Evolutionary conservation across 2,797 vertebrate genomes (phyloP), one percentile per base, ranked within the genome.

Genomic region (Alca torda): DNA sequence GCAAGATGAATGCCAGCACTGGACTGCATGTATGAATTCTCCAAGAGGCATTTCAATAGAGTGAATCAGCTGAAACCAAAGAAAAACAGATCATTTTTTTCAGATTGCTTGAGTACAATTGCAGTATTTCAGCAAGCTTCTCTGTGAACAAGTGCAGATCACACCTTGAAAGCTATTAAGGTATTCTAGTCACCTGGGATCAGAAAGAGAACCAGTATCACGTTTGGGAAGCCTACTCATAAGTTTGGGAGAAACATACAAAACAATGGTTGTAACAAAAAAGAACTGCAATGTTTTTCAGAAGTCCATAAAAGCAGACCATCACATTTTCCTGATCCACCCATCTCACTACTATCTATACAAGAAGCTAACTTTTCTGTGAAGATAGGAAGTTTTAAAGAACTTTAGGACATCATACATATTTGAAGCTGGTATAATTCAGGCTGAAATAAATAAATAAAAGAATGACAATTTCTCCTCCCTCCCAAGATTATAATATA

Each of bases 21-120:
- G 99, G 28, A 98, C 96, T 4, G 97, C 77, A 28, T 95, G 96
- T 74, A 99, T 95, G 93, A 99, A 99, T 68, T 98, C 98, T 43
- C 97, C 96, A 83, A 99, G 98, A 89, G 98, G 96, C 1, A 96
- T 86, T 41, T 98, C 93, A 31, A 98, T 96, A 61, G 98, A 98
- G 33, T 92, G 96, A 79, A 99, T 98, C 90, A 99, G 97, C 99
- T 99, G 54, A 33, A 95, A 46, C 19, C 81, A 89, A 86, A 87
- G 59, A 85, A 92, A 95, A 89, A 33, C 25, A 79, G 26, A 82
- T 20, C 1, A 30, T 11, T 18, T 53, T 72, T 30, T 56, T 70
- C 63, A 69, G 39, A 56, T 28, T 56, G n/a, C 25, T 57, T 79
- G 21, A 90, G 37, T 46, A 21, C 13, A 65, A 78, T 2, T 86